Base-by-base conservation (phyloP, 2,888 invertebrate species). In the Eupithecia subfuscata region DNA sequence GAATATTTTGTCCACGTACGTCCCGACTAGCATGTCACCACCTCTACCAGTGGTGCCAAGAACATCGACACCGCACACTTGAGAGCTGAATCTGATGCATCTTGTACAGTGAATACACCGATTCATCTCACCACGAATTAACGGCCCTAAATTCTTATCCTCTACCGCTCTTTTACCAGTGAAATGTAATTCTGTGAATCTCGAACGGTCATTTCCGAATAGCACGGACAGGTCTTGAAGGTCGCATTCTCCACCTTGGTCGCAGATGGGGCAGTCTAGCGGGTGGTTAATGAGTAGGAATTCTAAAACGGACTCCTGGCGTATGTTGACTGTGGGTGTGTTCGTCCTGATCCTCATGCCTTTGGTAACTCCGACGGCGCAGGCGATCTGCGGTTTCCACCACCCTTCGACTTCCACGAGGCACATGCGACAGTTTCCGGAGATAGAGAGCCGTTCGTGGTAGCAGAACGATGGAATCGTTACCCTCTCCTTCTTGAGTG, bases 381-480 rank as follows among this genome's bases (percentile, higher is more conserved):
- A 99, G 1, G 99, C 99, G n/a, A 99, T 98, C 64, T 99, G 98
- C 0, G 98, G 99, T 96, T 99, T 99, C 43, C 97, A 96, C 84
- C 97, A 97, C 84, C 99, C 99, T 90, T 99, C 99, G 40, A 99
- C 97, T 91, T 99, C 98, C 0, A 99, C 99, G 43, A 99, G 95
- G 91, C 99, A 99, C 99, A 99, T 99, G 79, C 99, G 96, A 87
- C 99, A 99, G 93, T 99, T 99, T 37, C 99, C 99, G 80, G 99
- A 99, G 70, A 99, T 97, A 12, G 99, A 98, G 67, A 99, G 95
- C 60, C 99, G 96, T 86, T 99, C 99, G 92, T 99, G 99, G 90
- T 99, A 99, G 91, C 99, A 99, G 90, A 99, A 99, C 69, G 99
- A 95, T 0, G 99, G 99, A 84, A 99, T 79, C 0, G 89, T 87